These are phyloP conservation scores for Apocheima hispidaria DNA, from an alignment of 2,888 invertebrate genomes.

Conservation along the genomic window DNA sequence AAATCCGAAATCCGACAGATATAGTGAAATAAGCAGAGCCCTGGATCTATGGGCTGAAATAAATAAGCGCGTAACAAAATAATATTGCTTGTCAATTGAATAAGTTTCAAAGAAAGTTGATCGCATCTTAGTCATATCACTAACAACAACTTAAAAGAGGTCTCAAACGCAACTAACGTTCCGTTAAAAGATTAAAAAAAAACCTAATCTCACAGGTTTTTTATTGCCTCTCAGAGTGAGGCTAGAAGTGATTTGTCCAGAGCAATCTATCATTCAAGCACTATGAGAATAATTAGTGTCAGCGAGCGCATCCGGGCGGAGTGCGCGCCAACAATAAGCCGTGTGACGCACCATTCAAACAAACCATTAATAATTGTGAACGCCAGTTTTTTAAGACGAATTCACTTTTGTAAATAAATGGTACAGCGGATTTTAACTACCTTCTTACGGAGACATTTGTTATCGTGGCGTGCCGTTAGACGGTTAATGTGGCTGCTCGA, in stretches of 20 bases:
- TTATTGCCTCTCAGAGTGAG: constrained; percentile 73
- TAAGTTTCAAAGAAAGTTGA: constrained; percentile 18
- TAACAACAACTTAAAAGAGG: constrained; percentile 27
- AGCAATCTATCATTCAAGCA: constrained; percentile 84
- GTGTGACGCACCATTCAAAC: constrained; percentile 83
- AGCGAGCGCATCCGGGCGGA: constrained; percentile 81
- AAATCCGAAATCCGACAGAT: neutral
- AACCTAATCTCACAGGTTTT: constrained; percentile 74
- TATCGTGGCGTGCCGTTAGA: constrained; percentile 68
- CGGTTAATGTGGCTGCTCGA: constrained; percentile 59
- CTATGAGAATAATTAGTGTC: constrained; percentile 86
- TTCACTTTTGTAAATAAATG: constrained; percentile 84
- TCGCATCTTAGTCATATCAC: constrained; percentile 21
- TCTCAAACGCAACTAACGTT: constrained; percentile 64
- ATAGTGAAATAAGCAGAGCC: neutral
- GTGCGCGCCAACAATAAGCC: constrained; percentile 80
- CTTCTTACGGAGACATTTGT: constrained; percentile 83
- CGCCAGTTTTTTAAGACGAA: constrained; percentile 82
- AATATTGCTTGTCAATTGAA: constrained; percentile 20
- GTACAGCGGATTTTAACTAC: constrained; percentile 82
- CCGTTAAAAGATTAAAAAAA: constrained; percentile 69
- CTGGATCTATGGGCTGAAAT: no score
- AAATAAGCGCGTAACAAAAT: constrained; percentile 12
- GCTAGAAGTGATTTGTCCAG: constrained; percentile 84
- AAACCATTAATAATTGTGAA: constrained; percentile 85